Evolutionary conservation across 2,113 vertebrate species (phyloP).

Genomic region (Tenrec ecaudatus): DNA sequence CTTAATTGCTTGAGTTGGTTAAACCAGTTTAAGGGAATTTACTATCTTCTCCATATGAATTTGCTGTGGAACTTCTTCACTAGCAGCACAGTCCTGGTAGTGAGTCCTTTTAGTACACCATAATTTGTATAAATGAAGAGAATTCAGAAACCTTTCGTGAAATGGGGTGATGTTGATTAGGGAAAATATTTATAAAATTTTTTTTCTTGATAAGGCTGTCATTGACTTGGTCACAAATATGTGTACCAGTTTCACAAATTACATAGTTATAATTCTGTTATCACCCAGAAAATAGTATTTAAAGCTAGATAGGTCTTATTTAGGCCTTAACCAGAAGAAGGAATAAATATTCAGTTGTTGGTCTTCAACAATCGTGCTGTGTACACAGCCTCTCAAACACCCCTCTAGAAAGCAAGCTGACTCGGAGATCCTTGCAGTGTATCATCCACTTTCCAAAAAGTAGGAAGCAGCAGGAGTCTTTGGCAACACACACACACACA

Average conservation of each 20-base stretch:
- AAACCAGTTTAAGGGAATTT: slow-evolving; percentile 27
- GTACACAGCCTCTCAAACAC: not conserved
- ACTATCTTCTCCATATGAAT: slow-evolving; percentile 51
- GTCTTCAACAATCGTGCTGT: not conserved
- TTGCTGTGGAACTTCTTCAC: slow-evolving; percentile 35
- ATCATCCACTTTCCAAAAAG: not conserved
- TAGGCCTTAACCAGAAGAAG: slow-evolving; percentile 3
- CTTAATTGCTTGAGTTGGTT: slow-evolving; percentile 31
- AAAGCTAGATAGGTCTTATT: not conserved
- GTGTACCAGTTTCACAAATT: slow-evolving; percentile 48
- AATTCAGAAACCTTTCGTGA: slow-evolving; percentile 57
- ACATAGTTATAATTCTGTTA: not conserved
- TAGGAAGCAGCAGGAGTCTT: not conserved
- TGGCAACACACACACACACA: not conserved
- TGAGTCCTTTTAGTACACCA: not conserved
- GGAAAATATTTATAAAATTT: slow-evolving; percentile 21
- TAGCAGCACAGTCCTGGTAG: not conserved
- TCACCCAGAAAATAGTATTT: slow-evolving; percentile 22
- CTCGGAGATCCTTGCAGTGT: not conserved
- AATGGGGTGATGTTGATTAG: not conserved
- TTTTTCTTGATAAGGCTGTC: not conserved
- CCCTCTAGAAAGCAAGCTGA: not conserved
- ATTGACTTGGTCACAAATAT: slow-evolving; percentile 52
- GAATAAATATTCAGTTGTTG: not conserved
- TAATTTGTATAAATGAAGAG: slow-evolving; percentile 10